Conservation (phyloP, 2,797 vertebrate genomes). For the Pagetopsis macropterus region DNA sequence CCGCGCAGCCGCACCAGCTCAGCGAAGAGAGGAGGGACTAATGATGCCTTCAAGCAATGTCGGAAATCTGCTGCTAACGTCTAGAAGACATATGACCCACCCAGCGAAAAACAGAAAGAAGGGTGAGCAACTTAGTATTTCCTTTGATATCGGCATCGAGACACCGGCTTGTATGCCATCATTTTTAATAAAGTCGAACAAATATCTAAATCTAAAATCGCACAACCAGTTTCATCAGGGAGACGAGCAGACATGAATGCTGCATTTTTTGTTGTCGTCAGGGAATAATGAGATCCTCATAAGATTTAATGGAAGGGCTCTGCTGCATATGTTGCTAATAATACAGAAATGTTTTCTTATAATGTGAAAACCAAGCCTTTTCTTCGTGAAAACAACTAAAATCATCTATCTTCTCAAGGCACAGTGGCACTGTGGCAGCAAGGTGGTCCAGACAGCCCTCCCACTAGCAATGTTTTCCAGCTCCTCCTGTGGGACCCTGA, state of each 20-base stretch:
- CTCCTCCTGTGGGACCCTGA: neutral
- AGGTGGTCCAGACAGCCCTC: neutral
- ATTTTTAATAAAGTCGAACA: neutral
- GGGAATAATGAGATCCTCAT: conserved; percentile 13
- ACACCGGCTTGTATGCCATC: fast-evolving
- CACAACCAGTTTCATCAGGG: neutral
- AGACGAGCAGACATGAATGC: conserved; percentile 2
- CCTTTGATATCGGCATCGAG: neutral
- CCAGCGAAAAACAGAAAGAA: neutral
- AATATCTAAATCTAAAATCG: neutral
- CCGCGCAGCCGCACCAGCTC: conserved; percentile 61
- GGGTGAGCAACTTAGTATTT: neutral
- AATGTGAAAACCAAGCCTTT: neutral
- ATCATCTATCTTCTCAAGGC: neutral
- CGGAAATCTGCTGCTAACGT: neutral
- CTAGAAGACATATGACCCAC: neutral
- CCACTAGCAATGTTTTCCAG: neutral
- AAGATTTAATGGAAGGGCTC: neutral
- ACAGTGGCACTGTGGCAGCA: neutral
- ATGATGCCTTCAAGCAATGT: conserved; percentile 31
- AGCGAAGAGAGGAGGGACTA: conserved; percentile 42
- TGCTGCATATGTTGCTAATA: neutral
- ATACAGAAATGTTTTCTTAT: neutral
- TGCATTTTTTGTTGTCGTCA: conserved; percentile 19
- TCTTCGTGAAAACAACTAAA: neutral